phyloP scores from a whole-genome alignment of 2,113 vertebrate species.

The Sciurus niger region DNA sequence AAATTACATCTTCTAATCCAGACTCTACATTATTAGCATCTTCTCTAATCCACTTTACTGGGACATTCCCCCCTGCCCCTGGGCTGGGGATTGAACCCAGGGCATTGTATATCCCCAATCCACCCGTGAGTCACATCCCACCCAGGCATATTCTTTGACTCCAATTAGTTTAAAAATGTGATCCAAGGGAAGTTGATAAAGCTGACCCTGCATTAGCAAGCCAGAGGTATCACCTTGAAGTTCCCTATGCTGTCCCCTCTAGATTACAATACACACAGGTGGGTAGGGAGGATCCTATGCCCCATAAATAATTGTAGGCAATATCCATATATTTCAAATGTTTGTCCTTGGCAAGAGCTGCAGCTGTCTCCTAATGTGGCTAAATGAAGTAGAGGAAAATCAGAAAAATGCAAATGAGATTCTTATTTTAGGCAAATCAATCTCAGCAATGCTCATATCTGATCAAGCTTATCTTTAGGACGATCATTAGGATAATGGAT shows the following conservation, averaged over 20 bases:
- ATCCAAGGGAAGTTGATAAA: slow-evolving; percentile 38
- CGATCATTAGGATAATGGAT: slow-evolving; percentile 84
- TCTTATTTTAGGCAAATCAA: slow-evolving; percentile 87
- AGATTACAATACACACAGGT: slow-evolving; percentile 39
- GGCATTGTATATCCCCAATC: background rate
- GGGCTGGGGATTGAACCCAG: background rate
- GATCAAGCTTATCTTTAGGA: slow-evolving; percentile 82
- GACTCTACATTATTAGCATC: background rate
- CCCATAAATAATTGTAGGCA: slow-evolving; percentile 47
- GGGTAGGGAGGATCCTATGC: slow-evolving; percentile 5
- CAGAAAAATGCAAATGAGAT: slow-evolving; percentile 86
- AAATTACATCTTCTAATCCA: slow-evolving; percentile 21
- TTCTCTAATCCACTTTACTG: slow-evolving; percentile 6
- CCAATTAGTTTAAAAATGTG: slow-evolving; percentile 42
- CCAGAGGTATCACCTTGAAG: slow-evolving; percentile 50
- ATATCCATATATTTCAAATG: slow-evolving; percentile 68
- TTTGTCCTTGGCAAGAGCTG: slow-evolving; percentile 79
- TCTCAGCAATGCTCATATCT: slow-evolving; percentile 80
- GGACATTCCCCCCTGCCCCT: no score
- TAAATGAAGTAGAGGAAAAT: slow-evolving; percentile 83
- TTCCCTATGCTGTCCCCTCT: background rate
- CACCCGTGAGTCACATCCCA: background rate
- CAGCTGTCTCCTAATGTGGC: slow-evolving; percentile 81
- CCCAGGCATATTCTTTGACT: background rate
- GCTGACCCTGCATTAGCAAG: slow-evolving; percentile 26